These are phyloP conservation scores for Cremastobaeus sp. DNA, from an alignment of 2,888 invertebrate genomes.

Conservation along the genomic window DNA sequence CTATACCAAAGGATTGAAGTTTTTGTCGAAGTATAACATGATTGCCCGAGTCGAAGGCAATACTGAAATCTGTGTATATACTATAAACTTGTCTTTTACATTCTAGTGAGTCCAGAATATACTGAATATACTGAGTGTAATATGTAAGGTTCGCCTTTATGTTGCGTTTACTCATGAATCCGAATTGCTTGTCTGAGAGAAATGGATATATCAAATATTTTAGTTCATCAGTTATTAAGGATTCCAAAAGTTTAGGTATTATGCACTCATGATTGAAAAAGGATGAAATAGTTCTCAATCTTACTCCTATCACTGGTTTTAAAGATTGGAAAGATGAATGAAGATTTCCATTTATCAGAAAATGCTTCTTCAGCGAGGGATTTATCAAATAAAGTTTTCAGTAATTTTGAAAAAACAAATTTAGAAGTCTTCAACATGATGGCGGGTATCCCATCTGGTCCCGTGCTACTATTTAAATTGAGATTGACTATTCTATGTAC, in stretches of 20 bases:
- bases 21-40: too few species aligned
- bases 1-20: too few species aligned
- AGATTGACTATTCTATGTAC: background rate
- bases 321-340: slow-evolving; percentile 3
- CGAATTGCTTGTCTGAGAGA: background rate
- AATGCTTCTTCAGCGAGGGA: background rate
- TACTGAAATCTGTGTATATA: too few species aligned
- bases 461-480: too few species aligned
- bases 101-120: too few species aligned
- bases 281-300: slow-evolving; percentile 9
- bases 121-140: too few species aligned
- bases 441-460: slow-evolving; percentile 9
- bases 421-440: background rate
- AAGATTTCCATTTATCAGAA: background rate
- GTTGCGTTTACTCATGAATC: background rate
- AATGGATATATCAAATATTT: background rate
- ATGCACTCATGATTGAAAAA: background rate
- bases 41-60: too few species aligned
- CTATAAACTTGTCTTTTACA: too few species aligned
- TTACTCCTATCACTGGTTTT: slow-evolving; percentile 2
- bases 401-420: background rate
- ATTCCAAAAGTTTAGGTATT: slow-evolving; percentile 10
- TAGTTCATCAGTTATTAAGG: background rate
- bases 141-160: too few species aligned
- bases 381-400: slow-evolving; percentile 4